Base-by-base conservation (phyloP, 1,140 invertebrate species). In the Arctopsyche grandis region DNA sequence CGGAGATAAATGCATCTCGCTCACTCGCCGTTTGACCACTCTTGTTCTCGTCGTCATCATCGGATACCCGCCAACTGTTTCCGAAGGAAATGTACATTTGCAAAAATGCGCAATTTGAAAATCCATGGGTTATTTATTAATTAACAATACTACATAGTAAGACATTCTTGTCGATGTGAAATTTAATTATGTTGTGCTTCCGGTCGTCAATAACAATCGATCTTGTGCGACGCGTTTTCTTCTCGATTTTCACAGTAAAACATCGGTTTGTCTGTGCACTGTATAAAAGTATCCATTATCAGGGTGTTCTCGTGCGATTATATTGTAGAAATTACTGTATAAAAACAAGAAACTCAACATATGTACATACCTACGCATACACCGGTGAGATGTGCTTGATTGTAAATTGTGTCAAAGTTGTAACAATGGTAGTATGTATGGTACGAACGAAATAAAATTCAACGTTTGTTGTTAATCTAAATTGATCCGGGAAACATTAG, bases 331-430 rank as follows among this genome's bases (percentile, higher is more conserved):
- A 80, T 80, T 46, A 75, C 29, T 21, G n/a, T n/a, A 22, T 79
- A 80, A 80, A 80, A 80, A 76, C 79, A 73, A 76, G 79, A 80
- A 80, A 80, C 76, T n/a, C 79, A 69, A 80, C n/a, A n/a, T n/a
- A n/a, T n/a, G n/a, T n/a, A n/a, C n/a, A n/a, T n/a, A n/a, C n/a
- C n/a, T n/a, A 80, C 79, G 16, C 69, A n/a, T 10, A 66, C 63
- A 24, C 63, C 21, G 29, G 21, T 21, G 21, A 3, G 63, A 66
- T 12, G 63, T 26, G n/a, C n/a, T 38, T 1, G 7, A 38, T 38
- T 38, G 1, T 38, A 38, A 38, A 38, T 38, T 38, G 29, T 38
- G 29, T 7, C 7, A 38, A 38, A 38, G 29, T 38, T 38, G 29
- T 38, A 38, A 38, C 29, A 38, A 38, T 38, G 29, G 7, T 38